Percentiles rank a stretch among this genome's conserved stretches.
phyloP scores from a whole-genome alignment of 2,888 invertebrate species.

The Xanthia icteritia region DNA sequence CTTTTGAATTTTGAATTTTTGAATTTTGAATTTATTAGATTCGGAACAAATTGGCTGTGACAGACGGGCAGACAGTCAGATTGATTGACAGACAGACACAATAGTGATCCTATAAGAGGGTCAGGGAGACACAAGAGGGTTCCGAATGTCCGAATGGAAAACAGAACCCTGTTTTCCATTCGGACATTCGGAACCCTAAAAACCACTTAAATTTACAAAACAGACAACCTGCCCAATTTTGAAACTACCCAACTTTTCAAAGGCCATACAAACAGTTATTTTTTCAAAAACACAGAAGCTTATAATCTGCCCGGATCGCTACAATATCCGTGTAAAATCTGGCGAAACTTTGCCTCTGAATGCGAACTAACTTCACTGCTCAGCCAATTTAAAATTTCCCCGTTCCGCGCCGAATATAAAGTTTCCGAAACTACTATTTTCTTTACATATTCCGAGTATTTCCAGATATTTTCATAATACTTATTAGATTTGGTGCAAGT shows the following conservation, averaged over 20 bases:
- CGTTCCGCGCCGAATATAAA: constrained; percentile 27
- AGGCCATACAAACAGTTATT: neutral
- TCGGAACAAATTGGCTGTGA: no score
- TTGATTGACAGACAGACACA: no score
- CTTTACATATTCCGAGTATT: constrained; percentile 40
- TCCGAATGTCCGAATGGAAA: no score
- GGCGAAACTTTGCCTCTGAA: constrained; percentile 36
- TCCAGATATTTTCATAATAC: constrained; percentile 48
- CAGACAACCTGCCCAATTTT: neutral
- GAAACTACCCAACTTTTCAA: neutral
- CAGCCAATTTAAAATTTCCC: constrained; percentile 59
- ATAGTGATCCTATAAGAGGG: no score
- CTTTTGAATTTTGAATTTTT: no score
- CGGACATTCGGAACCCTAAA: no score
- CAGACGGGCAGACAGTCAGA: no score
- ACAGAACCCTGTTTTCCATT: no score
- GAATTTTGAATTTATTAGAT: no score
- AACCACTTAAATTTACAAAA: neutral
- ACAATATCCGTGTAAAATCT: constrained; percentile 40
- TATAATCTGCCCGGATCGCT: constrained; percentile 2
- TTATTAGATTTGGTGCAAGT: constrained; percentile 42
- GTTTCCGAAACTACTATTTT: constrained; percentile 44
- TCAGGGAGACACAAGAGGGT: no score
- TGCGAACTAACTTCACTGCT: constrained; percentile 27
- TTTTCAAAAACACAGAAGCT: constrained; percentile 3